Evolutionary conservation across 2,888 invertebrate species (phyloP), one percentile per base, ranked within the genome.

Genomic region (Acanthosepion lycidas): DNA sequence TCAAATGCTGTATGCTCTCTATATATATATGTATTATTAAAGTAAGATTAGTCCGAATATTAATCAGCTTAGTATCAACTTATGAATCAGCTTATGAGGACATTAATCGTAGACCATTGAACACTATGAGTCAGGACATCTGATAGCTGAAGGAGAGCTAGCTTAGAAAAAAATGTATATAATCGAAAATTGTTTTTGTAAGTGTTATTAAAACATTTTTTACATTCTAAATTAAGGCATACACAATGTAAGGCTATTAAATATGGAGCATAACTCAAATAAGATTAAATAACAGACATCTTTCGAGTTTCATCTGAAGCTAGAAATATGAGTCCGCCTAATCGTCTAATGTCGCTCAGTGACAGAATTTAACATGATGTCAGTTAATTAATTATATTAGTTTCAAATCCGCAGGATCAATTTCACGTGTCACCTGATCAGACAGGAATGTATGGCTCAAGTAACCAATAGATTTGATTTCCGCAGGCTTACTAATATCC

Each of bases 381-480:
- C 78, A 78, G n/a, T 78, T 78, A 33, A 78, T 78, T 78, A 78
- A 78, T 78, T 78, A 64, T 64, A 12, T 78, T n/a, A 33, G n/a
- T 15, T 78, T 78, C 78, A 78, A 78, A 78, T 78, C n/a, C 33
- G 33, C n/a, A 33, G 78, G 33, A 78, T 78, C 78, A 78, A 78
- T 78, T 78, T 78, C 78, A 78, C 78, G 78, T 78, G 78, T 78
- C 78, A 78, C 8, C 12, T 78, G 78, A 78, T 78, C 78, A 78
- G 78, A 78, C 78, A n/a, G 78, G 78, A 78, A 78, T n/a, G 78
- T n/a, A n/a, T 78, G 78, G 78, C n/a, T 78, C 78, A 78, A 78
- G 78, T 78, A 3, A n/a, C 78, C 12, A 78, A 78, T 18, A 78
- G 78, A 78, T 78, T 78, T 78, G n/a, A 78, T 78, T 18, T 78